Evolutionary conservation across 2,113 vertebrate species (phyloP).

Genomic region (Antechinus flavipes): DNA sequence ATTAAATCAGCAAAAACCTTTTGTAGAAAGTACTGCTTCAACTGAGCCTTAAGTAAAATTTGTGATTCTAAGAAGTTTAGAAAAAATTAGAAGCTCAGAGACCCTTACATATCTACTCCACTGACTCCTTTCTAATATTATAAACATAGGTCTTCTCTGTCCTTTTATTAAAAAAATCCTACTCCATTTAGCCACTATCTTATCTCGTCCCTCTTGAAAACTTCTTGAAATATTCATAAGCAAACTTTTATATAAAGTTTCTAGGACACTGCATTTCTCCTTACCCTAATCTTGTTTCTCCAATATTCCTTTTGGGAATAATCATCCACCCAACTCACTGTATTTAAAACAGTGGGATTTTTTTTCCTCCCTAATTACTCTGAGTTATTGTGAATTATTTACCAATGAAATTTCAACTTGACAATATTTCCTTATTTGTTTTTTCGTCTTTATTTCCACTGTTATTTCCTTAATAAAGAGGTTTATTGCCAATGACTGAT

Average conservation of each 20-base stretch:
- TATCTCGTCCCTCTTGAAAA: background rate
- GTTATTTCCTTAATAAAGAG: background rate
- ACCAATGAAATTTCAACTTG: background rate
- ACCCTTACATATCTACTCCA: background rate
- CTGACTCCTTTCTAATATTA: background rate
- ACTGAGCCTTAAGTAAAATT: background rate
- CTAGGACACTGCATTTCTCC: background rate
- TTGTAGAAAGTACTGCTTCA: background rate
- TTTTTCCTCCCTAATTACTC: background rate
- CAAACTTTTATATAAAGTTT: background rate
- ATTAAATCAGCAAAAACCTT: background rate
- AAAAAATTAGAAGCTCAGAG: background rate
- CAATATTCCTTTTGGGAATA: background rate
- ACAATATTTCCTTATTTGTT: background rate
- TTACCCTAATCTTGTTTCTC: background rate
- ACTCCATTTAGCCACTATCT: background rate
- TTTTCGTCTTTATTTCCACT: background rate
- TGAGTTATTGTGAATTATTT: background rate
- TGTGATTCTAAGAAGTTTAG: background rate
- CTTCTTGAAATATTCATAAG: background rate
- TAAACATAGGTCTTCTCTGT: background rate
- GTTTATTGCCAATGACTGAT: background rate
- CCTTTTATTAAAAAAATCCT: background rate
- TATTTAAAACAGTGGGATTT: background rate
- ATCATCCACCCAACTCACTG: background rate